A percentile compares a stretch with the other conserved stretches of the same genome.
Evolutionary conservation across 2,888 invertebrate species (phyloP).

Genomic region (Synergus laeviventris): DNA sequence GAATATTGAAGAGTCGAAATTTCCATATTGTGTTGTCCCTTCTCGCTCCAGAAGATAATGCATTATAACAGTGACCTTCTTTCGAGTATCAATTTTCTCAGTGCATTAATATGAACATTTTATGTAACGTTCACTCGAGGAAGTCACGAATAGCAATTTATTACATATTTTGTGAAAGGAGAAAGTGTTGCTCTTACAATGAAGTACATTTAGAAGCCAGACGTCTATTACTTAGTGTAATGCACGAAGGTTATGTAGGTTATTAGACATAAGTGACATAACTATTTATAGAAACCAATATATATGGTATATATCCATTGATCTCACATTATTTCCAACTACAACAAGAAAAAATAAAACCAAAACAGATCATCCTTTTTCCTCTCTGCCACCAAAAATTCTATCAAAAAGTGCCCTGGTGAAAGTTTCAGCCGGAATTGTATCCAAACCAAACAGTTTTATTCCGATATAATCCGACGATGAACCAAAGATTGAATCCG

Average conservation of each 20-base stretch:
- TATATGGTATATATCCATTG: background rate
- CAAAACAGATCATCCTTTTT: no score
- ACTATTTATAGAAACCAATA: background rate
- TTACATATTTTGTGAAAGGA: background rate
- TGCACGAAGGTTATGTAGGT: background rate
- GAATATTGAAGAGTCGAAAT: constrained; percentile 6
- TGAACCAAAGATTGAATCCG: no score
- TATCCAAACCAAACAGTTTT: no score
- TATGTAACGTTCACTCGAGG: background rate
- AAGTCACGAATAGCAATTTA: constrained; percentile 11
- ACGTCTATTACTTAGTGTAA: background rate
- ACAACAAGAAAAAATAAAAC: no score
- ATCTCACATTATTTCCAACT: background rate
- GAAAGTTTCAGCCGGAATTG: no score
- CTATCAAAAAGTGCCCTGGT: no score
- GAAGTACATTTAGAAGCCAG: background rate
- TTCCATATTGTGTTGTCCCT: background rate
- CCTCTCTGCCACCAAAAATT: no score
- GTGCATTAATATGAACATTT: background rate
- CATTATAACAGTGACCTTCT: background rate
- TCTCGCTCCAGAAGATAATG: background rate
- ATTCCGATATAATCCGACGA: no score
- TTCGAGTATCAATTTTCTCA: background rate
- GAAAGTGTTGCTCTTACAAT: background rate
- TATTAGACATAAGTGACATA: background rate